These are phyloP conservation scores for Sterna hirundo DNA, from an alignment of 2,113 vertebrate genomes.

Conservation along the genomic window DNA sequence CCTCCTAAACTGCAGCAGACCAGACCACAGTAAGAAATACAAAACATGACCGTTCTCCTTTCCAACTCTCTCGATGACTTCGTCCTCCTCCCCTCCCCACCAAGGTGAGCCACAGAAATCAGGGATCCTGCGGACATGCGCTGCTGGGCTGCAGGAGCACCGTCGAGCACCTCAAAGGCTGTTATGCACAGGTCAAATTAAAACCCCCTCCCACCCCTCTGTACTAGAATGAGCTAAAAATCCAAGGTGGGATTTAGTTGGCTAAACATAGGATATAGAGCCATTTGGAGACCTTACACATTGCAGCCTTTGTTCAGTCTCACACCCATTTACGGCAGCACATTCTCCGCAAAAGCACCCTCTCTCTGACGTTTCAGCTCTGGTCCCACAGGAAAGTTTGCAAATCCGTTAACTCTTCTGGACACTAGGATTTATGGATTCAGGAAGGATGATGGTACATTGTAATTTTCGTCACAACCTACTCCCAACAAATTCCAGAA, in stretches of 20 bases:
- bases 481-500: neutral
- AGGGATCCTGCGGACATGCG: neutral
- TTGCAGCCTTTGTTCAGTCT: neutral
- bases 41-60: neutral
- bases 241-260: neutral
- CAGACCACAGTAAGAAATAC: neutral
- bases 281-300: neutral
- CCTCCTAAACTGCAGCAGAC: neutral
- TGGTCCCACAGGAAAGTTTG: neutral
- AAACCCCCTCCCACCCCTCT: rapidly evolving
- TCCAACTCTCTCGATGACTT: neutral
- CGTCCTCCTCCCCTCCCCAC: neutral
- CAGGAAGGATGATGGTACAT: neutral
- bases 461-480: neutral
- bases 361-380: neutral
- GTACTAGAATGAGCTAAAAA: neutral
- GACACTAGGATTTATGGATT: neutral
- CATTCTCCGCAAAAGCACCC: neutral
- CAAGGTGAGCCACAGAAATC: neutral
- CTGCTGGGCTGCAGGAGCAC: neutral
- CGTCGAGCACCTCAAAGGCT: neutral
- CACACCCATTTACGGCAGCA: rapidly evolving
- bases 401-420: neutral
- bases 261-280: neutral
- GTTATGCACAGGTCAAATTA: neutral